Conservation (phyloP, 2,888 invertebrate genomes). For the Chrysopilus asiliformis region DNA sequence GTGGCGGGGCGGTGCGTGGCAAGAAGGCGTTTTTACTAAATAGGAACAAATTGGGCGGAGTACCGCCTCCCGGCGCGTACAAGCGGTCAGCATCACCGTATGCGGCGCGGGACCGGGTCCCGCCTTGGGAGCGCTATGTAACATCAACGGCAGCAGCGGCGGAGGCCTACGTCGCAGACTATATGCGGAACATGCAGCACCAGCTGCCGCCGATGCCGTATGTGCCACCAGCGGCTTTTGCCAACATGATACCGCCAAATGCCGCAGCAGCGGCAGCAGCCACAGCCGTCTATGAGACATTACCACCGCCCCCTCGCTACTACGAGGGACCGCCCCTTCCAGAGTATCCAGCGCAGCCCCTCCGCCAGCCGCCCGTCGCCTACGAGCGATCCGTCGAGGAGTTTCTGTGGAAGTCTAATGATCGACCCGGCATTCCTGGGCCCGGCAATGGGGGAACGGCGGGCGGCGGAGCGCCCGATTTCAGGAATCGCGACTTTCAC, state of each 20-base stretch:
- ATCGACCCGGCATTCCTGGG: slow-evolving; percentile 16
- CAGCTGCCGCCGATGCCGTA: slow-evolving; percentile 76
- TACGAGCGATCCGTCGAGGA: slow-evolving; percentile 85
- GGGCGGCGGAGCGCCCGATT: slow-evolving; percentile 21
- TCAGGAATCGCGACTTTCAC: slow-evolving; percentile 28
- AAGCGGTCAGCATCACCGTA: slow-evolving; percentile 45
- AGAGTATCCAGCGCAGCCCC: slow-evolving; percentile 51
- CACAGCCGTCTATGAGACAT: slow-evolving; percentile 40
- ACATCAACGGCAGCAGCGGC: slow-evolving; percentile 52
- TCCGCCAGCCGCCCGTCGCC: slow-evolving; percentile 36
- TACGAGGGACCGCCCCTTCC: slow-evolving; percentile 65
- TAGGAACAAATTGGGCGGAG: slow-evolving; percentile 44
- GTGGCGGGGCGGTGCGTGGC: slow-evolving; percentile 34
- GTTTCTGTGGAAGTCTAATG: slow-evolving; percentile 58
- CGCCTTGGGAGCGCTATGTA: slow-evolving; percentile 48
- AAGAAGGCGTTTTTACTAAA: slow-evolving; percentile 51
- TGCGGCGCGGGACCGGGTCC: slow-evolving; percentile 40
- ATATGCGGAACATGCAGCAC: slow-evolving; percentile 79
- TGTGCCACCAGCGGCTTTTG: slow-evolving; percentile 51
- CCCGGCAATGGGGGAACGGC: slow-evolving; percentile 16
- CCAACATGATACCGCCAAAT: slow-evolving; percentile 47
- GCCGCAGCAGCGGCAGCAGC: slow-evolving; percentile 32
- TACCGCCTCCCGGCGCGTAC: slow-evolving; percentile 13
- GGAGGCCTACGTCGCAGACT: slow-evolving; percentile 80
- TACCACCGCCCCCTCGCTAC: slow-evolving; percentile 67